A percentile compares a stretch with the other conserved stretches of the same genome.
Evolutionary conservation across 2,113 vertebrate species (phyloP).

Genomic region (Etia nguti): DNA sequence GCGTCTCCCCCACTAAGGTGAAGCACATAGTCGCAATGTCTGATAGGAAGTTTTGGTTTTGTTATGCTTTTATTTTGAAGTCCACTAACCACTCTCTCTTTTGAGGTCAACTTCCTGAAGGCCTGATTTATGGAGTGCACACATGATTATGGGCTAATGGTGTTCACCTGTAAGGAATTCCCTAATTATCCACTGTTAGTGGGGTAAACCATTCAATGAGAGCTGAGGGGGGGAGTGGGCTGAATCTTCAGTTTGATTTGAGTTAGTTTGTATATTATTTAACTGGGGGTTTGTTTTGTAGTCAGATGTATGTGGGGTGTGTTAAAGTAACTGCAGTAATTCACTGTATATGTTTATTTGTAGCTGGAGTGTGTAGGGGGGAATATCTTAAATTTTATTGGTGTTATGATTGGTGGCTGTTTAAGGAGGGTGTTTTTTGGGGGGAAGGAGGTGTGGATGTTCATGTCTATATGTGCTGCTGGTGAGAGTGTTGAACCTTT

Average conservation of each 20-base stretch:
- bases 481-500: fast-evolving
- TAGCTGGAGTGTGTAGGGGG: not conserved
- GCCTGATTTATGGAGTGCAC: not conserved
- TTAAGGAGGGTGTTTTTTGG: not conserved
- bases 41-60: not conserved
- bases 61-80: not conserved
- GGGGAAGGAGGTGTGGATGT: not conserved
- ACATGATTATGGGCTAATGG: not conserved
- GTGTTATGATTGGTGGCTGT: not conserved
- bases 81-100: not conserved
- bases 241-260: not conserved
- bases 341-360: fast-evolving
- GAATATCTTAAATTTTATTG: not conserved
- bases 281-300: not conserved
- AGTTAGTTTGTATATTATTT: not conserved
- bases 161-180: not conserved
- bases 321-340: not conserved
- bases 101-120: not conserved
- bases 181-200: not conserved
- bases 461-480: fast-evolving
- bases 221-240: not conserved
- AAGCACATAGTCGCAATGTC: not conserved
- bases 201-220: not conserved
- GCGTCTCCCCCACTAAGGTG: fast-evolving
- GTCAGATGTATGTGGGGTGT: not conserved